Conservation (phyloP, 1,140 invertebrate genomes). For the Dolichoris vasculosae region DNA sequence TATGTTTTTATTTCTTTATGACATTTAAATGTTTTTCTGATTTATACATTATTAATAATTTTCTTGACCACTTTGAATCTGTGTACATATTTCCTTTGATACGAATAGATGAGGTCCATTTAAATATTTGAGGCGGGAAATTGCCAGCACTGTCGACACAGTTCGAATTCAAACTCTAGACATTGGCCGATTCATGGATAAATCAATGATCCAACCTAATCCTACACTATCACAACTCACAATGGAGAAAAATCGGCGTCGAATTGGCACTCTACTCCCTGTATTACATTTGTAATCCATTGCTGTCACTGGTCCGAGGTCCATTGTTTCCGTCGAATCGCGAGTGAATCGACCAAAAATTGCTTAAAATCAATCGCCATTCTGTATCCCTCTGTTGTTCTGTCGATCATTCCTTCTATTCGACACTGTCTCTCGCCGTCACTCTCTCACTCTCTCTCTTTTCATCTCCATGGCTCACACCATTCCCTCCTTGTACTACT, state of each 20-base stretch:
- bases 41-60: no score
- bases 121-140: neutral
- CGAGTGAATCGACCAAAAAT: constrained; percentile 10
- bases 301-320: neutral
- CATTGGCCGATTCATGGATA: neutral
- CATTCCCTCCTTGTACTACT: neutral
- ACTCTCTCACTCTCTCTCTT: neutral
- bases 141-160: neutral
- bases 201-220: constrained; percentile 11
- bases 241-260: neutral
- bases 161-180: neutral
- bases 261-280: neutral
- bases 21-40: no score
- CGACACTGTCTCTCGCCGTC: neutral
- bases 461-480: neutral
- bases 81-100: neutral
- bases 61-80: neutral
- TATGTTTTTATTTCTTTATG: no score
- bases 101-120: neutral
- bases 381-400: neutral
- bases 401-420: neutral
- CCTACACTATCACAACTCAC: neutral
- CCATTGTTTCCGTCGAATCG: constrained; percentile 3
- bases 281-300: constrained; percentile 35
- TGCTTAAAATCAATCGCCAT: constrained; percentile 10